Evolutionary conservation across 2,888 invertebrate genomes (phyloP).

Genomic region (Smittia sp.): DNA sequence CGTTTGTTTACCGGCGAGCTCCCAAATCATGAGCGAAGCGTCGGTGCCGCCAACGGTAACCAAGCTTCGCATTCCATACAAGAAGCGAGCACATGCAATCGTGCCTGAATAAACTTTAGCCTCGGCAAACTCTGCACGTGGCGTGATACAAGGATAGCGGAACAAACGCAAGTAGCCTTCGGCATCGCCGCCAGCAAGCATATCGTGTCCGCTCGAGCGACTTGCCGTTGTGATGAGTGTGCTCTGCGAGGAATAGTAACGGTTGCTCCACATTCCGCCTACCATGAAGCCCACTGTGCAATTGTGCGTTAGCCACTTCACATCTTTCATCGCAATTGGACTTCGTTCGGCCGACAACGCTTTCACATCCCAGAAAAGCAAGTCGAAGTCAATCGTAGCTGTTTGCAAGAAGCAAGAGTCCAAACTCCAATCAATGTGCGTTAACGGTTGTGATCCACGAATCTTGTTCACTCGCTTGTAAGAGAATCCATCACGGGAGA

Average conservation of each 20-base stretch:
- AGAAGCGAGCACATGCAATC: slow-evolving; percentile 75
- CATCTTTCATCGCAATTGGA: slow-evolving; percentile 85
- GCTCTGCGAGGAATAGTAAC: slow-evolving; percentile 82
- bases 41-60: slow-evolving; percentile 85
- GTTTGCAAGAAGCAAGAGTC: slow-evolving; percentile 86
- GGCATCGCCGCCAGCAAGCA: slow-evolving; percentile 81
- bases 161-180: slow-evolving; percentile 84
- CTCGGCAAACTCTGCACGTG: slow-evolving; percentile 84
- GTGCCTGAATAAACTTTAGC: slow-evolving; percentile 83
- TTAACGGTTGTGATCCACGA: slow-evolving; percentile 77
- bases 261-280: slow-evolving; percentile 82
- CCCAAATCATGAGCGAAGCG: slow-evolving; percentile 89
- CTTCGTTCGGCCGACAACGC: slow-evolving; percentile 82
- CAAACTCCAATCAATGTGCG: slow-evolving; percentile 87
- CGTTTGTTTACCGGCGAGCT: slow-evolving; percentile 58
- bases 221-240: slow-evolving; percentile 77
- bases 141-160: slow-evolving; percentile 81
- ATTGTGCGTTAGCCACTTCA: slow-evolving; percentile 85
- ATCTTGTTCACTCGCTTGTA: slow-evolving; percentile 89
- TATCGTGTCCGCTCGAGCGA: slow-evolving; percentile 78
- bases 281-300: slow-evolving; percentile 78
- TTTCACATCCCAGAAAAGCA: slow-evolving; percentile 89
- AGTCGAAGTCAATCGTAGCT: slow-evolving; percentile 84
- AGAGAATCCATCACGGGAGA: slow-evolving; percentile 83
- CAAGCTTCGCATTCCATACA: slow-evolving; percentile 81